These are phyloP conservation scores for Apodemus speciosus DNA, from an alignment of 2,113 vertebrate genomes.

Conservation along the genomic window DNA sequence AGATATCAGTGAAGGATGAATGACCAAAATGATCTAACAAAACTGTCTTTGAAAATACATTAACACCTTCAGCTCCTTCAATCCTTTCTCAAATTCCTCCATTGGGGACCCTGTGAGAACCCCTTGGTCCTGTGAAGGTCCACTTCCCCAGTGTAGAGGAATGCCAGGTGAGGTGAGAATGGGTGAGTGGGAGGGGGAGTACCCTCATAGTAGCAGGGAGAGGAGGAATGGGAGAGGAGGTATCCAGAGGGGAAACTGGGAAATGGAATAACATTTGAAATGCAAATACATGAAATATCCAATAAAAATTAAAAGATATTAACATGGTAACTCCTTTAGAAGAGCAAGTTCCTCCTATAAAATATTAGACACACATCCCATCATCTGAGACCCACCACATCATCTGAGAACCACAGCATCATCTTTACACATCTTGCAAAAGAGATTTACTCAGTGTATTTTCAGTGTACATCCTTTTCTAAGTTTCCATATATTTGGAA, in stretches of 20 bases:
- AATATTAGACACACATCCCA: background rate
- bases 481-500: background rate
- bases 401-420: accelerated
- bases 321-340: background rate
- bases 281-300: too few relatives aligned
- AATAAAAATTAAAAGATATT: background rate
- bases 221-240: too few relatives aligned
- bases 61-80: background rate
- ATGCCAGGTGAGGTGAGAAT: too few relatives aligned
- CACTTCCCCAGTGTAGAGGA: too few relatives aligned
- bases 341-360: background rate
- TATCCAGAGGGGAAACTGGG: too few relatives aligned
- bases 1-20: background rate
- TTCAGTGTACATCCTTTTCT: background rate
- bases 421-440: background rate
- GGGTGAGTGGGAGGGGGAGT: too few relatives aligned
- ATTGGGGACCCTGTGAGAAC: too few relatives aligned
- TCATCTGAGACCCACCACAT: too few relatives aligned
- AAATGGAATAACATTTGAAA: too few relatives aligned
- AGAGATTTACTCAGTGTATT: background rate
- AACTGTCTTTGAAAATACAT: slow-evolving; percentile 25
- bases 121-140: too few relatives aligned
- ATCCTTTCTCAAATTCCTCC: too few relatives aligned
- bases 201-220: too few relatives aligned
- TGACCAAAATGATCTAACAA: slow-evolving; percentile 26